phyloP scores from a whole-genome alignment of 2,888 invertebrate species.

The Halocaridina rubra region DNA sequence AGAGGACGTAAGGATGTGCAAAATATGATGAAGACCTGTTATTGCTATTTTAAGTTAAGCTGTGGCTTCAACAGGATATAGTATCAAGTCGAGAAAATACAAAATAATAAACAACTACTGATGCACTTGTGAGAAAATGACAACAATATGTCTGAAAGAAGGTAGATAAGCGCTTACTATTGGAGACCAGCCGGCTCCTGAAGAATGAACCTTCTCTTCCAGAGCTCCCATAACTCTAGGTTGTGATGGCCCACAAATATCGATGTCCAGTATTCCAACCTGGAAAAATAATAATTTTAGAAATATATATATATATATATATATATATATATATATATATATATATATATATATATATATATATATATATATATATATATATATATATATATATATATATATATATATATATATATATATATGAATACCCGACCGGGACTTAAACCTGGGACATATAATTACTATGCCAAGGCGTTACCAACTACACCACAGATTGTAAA shows the following conservation, averaged over 20 bases:
- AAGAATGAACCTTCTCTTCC: constrained; percentile 93
- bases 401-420: constrained; percentile 9
- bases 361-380: not conserved
- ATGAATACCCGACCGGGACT: too few relatives aligned
- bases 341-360: not conserved
- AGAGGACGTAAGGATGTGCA: too few relatives aligned
- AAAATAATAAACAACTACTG: not conserved
- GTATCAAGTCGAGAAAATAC: too few relatives aligned
- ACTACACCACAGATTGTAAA: too few relatives aligned
- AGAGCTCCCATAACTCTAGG: constrained; percentile 92
- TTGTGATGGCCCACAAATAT: constrained; percentile 98
- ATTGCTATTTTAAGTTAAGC: too few relatives aligned
- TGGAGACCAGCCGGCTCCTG: constrained; percentile 96
- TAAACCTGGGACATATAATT: too few relatives aligned
- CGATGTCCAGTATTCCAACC: constrained; percentile 95
- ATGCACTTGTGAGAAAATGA: too few relatives aligned
- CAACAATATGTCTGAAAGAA: too few relatives aligned
- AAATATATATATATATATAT: not conserved
- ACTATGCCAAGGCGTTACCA: too few relatives aligned
- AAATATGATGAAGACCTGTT: too few relatives aligned
- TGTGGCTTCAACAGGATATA: too few relatives aligned
- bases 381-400: constrained; percentile 5
- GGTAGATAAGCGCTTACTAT: too few relatives aligned
- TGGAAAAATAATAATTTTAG: constrained; percentile 67
- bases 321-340: not conserved